These are phyloP conservation scores for Thalpophila matura DNA, from an alignment of 2,888 invertebrate species.

Conservation along the genomic window DNA sequence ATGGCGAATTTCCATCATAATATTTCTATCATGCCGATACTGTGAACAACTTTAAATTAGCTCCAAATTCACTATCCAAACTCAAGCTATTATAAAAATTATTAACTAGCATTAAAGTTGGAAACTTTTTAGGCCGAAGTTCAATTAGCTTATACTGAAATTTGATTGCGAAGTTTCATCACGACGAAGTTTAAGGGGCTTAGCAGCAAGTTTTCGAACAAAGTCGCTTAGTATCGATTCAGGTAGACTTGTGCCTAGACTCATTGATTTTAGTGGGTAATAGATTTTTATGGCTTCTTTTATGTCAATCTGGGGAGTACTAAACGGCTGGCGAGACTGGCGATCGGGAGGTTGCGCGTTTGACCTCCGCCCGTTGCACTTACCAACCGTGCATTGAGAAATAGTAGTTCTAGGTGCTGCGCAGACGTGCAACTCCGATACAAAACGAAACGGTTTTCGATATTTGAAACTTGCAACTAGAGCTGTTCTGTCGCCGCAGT, in stretches of 20 bases:
- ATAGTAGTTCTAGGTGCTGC: no score
- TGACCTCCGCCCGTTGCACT: conserved; percentile 4
- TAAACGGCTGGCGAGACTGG: not conserved
- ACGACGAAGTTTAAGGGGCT: conserved; percentile 79
- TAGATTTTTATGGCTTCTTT: conserved; percentile 35
- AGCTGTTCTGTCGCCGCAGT: no score
- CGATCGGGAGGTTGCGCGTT: not conserved
- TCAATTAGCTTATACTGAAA: conserved; percentile 85
- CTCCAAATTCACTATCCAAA: conserved; percentile 14
- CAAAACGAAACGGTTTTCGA: no score
- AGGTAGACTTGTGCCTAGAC: conserved; percentile 29
- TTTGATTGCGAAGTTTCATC: conserved; percentile 83
- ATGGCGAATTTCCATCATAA: no score
- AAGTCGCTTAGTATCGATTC: conserved; percentile 57
- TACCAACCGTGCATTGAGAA: not conserved
- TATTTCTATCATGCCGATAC: not conserved
- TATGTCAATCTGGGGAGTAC: conserved; percentile 11
- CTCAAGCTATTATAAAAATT: conserved; percentile 49
- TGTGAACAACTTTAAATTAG: conserved; percentile 15
- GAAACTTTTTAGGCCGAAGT: conserved; percentile 78
- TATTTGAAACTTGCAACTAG: no score
- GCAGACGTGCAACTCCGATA: no score
- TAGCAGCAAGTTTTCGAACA: conserved; percentile 61
- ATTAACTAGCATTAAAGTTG: conserved; percentile 64
- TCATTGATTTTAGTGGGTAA: conserved; percentile 52